Evolutionary conservation across 2,888 invertebrate genomes (phyloP).

Genomic region (Napeogenes sylphis): DNA sequence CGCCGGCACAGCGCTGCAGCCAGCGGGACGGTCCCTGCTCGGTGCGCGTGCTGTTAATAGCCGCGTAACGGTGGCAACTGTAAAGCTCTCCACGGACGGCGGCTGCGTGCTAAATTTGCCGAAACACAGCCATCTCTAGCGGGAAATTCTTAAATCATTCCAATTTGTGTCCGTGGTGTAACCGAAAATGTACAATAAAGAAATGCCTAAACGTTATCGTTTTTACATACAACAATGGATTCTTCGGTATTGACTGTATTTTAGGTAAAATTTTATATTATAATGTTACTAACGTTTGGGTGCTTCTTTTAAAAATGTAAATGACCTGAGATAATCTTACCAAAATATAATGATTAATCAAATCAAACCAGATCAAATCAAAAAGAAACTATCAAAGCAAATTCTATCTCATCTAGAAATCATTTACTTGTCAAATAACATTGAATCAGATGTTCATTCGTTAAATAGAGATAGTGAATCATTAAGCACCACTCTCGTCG

Average conservation of each 20-base stretch:
- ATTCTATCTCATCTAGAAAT: not conserved
- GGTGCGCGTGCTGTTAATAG: conserved; percentile 69
- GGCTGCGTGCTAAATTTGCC: conserved; percentile 75
- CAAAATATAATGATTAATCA: too few relatives aligned
- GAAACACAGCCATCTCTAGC: conserved; percentile 72
- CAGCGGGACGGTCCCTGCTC: conserved; percentile 42
- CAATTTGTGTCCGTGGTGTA: conserved; percentile 52
- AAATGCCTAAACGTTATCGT: not conserved
- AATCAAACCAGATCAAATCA: not conserved
- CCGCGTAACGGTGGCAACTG: conserved; percentile 76
- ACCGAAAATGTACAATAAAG: conserved; percentile 36
- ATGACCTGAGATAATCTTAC: too few relatives aligned
- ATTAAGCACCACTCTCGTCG: not conserved
- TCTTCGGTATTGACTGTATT: too few relatives aligned
- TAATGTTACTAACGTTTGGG: too few relatives aligned
- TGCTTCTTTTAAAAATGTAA: too few relatives aligned
- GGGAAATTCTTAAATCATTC: conserved; percentile 68
- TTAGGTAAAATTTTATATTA: too few relatives aligned
- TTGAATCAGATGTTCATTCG: not conserved
- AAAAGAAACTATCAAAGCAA: not conserved
- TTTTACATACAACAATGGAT: not conserved
- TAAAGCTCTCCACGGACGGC: conserved; percentile 72
- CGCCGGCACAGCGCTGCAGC: conserved; percentile 21
- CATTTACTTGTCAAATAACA: conserved; percentile 1
- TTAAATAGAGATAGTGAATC: not conserved